Conservation (phyloP, 2,888 invertebrate genomes). For the Dyspetes luteomarginatus region DNA sequence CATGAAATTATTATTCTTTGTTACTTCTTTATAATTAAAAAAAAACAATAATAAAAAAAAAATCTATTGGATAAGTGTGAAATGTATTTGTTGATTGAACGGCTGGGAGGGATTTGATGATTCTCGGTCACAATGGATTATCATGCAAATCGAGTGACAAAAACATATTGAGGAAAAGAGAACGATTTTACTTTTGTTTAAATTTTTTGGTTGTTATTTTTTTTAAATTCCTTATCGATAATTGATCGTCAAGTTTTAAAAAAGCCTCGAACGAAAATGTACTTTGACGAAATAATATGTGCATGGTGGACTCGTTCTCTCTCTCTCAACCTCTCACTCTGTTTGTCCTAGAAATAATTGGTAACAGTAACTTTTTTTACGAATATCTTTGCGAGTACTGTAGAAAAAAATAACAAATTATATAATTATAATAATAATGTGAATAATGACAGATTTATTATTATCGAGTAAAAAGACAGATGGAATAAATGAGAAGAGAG, state of each 20-base stretch:
- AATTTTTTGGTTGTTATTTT: not conserved
- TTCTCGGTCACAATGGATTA: constrained; percentile 10
- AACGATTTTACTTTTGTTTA: not conserved
- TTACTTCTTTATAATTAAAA: constrained; percentile 83
- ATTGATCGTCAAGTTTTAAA: not conserved
- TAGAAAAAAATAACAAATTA: not conserved
- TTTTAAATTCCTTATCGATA: not conserved
- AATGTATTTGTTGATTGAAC: constrained; percentile 17
- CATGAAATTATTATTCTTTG: constrained; percentile 83
- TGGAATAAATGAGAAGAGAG: constrained; percentile 5
- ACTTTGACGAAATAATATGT: not conserved
- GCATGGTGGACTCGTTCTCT: not conserved
- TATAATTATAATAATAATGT: not conserved
- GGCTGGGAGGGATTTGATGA: constrained; percentile 24
- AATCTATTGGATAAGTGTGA: constrained; percentile 48
- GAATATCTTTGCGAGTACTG: not conserved
- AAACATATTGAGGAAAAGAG: not conserved
- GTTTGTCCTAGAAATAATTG: not conserved
- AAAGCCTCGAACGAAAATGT: not conserved
- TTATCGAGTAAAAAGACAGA: constrained; percentile 17
- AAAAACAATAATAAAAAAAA: constrained; percentile 80
- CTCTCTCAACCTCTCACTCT: not conserved
- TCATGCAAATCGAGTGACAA: not conserved
- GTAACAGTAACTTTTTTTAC: not conserved
- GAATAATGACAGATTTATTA: not conserved